phyloP scores from a whole-genome alignment of 2,113 vertebrate genomes.

The Ophiodon elongatus region DNA sequence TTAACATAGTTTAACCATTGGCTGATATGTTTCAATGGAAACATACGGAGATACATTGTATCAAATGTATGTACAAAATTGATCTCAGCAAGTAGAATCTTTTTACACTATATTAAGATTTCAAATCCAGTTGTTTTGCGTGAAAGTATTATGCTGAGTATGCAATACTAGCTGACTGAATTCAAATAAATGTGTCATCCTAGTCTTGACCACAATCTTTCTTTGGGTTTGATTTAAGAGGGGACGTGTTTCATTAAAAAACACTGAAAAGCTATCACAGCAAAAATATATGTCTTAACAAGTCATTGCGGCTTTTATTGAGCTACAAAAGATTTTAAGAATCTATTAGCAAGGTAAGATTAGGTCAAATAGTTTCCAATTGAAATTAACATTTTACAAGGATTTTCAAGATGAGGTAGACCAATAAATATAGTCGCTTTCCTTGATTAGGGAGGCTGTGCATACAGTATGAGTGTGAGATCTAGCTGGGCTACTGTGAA shows the following conservation, averaged over 20 bases:
- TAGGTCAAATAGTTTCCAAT: neutral
- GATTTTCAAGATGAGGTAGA: neutral
- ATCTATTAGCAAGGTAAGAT: neutral
- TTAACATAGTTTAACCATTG: slow-evolving; percentile 27
- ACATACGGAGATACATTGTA: neutral
- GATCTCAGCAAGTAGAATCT: neutral
- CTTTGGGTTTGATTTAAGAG: neutral
- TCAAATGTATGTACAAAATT: slow-evolving; percentile 1
- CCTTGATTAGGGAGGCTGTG: neutral
- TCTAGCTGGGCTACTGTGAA: neutral
- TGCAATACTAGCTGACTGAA: neutral
- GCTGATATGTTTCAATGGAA: slow-evolving; percentile 11
- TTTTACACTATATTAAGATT: neutral
- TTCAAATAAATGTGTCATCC: neutral
- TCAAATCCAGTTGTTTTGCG: neutral
- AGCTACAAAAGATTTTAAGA: neutral
- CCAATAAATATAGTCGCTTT: neutral
- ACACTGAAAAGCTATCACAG: neutral
- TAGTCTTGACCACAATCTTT: neutral
- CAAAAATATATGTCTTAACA: neutral
- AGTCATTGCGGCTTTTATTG: neutral
- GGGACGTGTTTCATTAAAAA: neutral
- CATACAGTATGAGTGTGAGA: neutral
- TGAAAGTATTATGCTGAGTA: neutral
- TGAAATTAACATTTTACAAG: neutral